Percentiles rank a stretch among this genome's conserved stretches.
phyloP scores from a whole-genome alignment of 2,113 vertebrate species.

The Haplotaxodon microlepis region DNA sequence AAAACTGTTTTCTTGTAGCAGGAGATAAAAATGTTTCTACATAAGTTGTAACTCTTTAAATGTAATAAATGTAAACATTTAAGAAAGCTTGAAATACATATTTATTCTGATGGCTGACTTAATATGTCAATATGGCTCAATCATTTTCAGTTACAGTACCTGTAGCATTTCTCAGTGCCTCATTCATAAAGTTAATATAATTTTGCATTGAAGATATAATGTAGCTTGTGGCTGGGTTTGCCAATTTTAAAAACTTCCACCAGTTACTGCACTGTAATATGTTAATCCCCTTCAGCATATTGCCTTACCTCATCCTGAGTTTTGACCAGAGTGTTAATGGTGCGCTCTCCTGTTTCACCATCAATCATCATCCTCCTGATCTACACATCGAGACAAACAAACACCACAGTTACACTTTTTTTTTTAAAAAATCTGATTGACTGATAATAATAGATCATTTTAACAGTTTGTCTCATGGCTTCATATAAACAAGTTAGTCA shows the following conservation, averaged over 20 bases:
- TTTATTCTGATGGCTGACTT: background rate
- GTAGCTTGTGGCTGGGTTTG: background rate
- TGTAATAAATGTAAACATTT: background rate
- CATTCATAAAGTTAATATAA: background rate
- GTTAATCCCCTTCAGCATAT: background rate
- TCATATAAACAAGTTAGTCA: background rate
- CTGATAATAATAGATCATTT: background rate
- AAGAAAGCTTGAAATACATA: background rate
- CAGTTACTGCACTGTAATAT: background rate
- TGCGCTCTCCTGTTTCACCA: conserved; percentile 85
- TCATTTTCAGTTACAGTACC: background rate
- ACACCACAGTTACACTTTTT: background rate
- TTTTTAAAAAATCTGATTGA: fast-evolving
- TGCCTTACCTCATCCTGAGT: conserved; percentile 92
- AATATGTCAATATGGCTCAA: background rate
- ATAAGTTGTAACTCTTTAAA: background rate
- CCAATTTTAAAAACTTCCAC: fast-evolving
- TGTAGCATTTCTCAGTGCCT: background rate
- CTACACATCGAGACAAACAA: conserved; percentile 53
- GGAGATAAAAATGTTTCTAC: background rate
- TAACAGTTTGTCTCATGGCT: background rate
- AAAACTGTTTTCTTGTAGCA: background rate
- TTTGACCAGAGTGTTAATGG: conserved; percentile 93
- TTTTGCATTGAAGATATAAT: background rate
- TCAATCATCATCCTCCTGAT: conserved; percentile 97